These are phyloP conservation scores for Pitta sordida DNA, from an alignment of 2,113 vertebrate species.

Conservation along the genomic window DNA sequence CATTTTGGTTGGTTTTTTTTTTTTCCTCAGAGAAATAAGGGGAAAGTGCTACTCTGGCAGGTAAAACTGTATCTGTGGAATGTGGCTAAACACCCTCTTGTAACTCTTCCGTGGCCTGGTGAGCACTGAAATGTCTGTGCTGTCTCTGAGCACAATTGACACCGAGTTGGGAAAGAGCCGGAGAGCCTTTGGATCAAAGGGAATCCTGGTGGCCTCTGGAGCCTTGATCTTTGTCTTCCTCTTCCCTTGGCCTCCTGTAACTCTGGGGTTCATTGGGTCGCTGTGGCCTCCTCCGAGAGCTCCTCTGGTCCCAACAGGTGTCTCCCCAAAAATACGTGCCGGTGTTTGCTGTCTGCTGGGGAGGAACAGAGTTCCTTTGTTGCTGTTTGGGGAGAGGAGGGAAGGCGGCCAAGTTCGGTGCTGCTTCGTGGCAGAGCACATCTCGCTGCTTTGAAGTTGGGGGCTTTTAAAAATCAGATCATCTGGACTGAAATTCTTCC, in stretches of 20 bases:
- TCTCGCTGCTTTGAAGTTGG: not conserved
- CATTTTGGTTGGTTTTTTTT: not conserved
- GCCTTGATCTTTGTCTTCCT: fast-evolving
- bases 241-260: not conserved
- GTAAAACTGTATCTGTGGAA: not conserved
- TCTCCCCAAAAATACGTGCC: not conserved
- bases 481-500: not conserved
- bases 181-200: not conserved
- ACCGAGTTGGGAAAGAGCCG: not conserved
- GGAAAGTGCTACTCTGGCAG: not conserved
- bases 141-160: fast-evolving
- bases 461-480: not conserved
- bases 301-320: not conserved
- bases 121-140: not conserved
- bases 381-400: not conserved
- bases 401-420: not conserved
- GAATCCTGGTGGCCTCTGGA: fast-evolving
- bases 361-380: constrained; percentile 27
- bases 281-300: not conserved
- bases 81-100: not conserved
- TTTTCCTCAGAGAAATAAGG: not conserved
- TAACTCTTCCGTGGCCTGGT: not conserved
- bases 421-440: not conserved
- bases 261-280: not conserved
- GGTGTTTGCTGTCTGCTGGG: constrained; percentile 5